Evolutionary conservation across 2,797 vertebrate species (phyloP).

Genomic region (Anas acuta): DNA sequence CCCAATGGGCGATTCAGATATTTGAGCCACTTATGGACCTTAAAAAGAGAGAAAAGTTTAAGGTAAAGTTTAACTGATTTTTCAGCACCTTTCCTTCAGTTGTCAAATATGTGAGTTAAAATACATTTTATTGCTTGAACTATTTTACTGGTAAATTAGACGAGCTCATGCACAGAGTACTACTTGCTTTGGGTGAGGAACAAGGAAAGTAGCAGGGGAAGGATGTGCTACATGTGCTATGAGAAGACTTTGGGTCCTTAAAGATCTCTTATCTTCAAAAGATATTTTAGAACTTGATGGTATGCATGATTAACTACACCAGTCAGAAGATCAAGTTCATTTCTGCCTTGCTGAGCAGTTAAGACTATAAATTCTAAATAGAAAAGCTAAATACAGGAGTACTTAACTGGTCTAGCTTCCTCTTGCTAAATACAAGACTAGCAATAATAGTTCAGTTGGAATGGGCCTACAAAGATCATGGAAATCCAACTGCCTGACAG

Average conservation of each 20-base stretch:
- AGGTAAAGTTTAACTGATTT: not conserved
- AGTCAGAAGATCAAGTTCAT: not conserved
- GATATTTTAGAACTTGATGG: not conserved
- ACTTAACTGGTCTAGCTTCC: not conserved
- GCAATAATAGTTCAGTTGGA: not conserved
- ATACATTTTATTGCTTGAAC: not conserved
- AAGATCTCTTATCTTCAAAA: not conserved
- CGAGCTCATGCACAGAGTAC: not conserved
- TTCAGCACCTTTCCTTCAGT: not conserved
- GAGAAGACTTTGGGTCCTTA: not conserved
- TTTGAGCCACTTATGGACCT: constrained; percentile 12
- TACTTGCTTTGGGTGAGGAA: rapidly evolving
- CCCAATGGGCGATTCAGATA: not conserved
- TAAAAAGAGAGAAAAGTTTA: not conserved
- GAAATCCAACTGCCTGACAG: not conserved
- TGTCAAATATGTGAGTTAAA: not conserved
- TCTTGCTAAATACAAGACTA: not conserved
- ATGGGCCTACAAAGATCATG: not conserved
- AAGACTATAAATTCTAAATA: not conserved
- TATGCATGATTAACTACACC: not conserved
- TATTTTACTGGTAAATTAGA: not conserved
- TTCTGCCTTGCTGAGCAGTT: not conserved
- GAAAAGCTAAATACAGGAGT: not conserved
- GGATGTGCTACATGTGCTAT: not conserved
- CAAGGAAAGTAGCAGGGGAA: not conserved